phyloP scores from a whole-genome alignment of 2,113 vertebrate genomes.

The Hydrochoerus hydrochaeris region DNA sequence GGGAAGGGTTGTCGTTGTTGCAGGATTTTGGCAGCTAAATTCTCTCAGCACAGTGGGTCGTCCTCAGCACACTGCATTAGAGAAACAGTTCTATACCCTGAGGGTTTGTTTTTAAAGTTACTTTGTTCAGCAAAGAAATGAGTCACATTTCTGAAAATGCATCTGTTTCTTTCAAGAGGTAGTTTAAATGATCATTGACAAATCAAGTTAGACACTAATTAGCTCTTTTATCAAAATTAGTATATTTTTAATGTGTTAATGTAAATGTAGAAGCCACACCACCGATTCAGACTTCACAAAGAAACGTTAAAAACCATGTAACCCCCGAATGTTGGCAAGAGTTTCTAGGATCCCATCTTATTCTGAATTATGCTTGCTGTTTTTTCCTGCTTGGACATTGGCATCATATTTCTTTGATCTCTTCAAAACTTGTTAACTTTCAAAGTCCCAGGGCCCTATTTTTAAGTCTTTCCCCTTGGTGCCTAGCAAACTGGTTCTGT shows the following conservation, averaged over 20 bases:
- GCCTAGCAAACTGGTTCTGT: background rate
- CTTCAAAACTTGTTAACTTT: background rate
- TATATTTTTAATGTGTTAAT: conserved; percentile 5
- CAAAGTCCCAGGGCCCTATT: background rate
- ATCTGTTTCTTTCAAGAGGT: conserved; percentile 68
- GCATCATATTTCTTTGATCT: background rate
- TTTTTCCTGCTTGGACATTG: background rate
- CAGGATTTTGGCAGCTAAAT: conserved; percentile 75
- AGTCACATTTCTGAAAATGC: conserved; percentile 62
- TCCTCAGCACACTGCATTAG: conserved; percentile 75
- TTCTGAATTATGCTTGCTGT: background rate
- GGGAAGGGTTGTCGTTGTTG: conserved; percentile 53
- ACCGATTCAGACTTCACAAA: conserved; percentile 33
- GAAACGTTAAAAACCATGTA: background rate
- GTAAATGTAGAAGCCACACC: conserved; percentile 29
- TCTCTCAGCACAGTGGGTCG: conserved; percentile 62
- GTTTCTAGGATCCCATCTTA: background rate
- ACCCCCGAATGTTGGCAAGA: background rate
- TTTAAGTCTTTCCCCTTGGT: background rate
- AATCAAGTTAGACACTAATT: conserved; percentile 65
- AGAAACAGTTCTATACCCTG: conserved; percentile 65
- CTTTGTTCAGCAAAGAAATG: conserved; percentile 79
- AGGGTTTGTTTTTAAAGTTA: conserved; percentile 56
- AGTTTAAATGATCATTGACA: conserved; percentile 68
- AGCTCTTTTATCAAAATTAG: conserved; percentile 59